phyloP scores from a whole-genome alignment of 2,888 invertebrate genomes.

The Tetropium fuscum region DNA sequence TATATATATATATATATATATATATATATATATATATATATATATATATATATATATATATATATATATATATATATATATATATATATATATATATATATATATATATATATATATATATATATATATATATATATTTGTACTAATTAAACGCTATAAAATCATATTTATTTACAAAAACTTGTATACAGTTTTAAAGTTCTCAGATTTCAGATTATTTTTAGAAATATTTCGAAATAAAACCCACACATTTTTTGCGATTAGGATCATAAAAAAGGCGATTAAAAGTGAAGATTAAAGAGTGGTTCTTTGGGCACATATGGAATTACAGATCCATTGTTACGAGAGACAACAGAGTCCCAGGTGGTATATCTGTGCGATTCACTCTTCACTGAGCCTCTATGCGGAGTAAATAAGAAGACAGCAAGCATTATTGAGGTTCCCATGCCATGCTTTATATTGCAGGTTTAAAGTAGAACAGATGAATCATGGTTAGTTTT shows the following conservation, averaged over 20 bases:
- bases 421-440: conserved; percentile 31
- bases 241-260: conserved; percentile 27
- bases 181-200: no score
- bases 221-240: conserved; percentile 18
- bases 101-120: no score
- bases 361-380: conserved; percentile 37
- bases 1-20: no score
- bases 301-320: conserved; percentile 40
- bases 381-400: conserved; percentile 35
- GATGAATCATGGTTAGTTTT: conserved; percentile 26
- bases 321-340: conserved; percentile 56
- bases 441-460: conserved; percentile 34
- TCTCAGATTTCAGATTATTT: background rate
- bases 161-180: no score
- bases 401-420: conserved; percentile 35
- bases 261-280: conserved; percentile 24
- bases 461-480: conserved; percentile 32
- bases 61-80: conserved; percentile 2
- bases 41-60: no score
- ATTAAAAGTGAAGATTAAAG: conserved; percentile 27
- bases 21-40: no score
- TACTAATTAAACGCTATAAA: no score
- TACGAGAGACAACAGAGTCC: conserved; percentile 40
- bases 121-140: no score
- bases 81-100: background rate